Evolutionary conservation across 2,888 invertebrate genomes (phyloP).

Genomic region (Agelastica alni): DNA sequence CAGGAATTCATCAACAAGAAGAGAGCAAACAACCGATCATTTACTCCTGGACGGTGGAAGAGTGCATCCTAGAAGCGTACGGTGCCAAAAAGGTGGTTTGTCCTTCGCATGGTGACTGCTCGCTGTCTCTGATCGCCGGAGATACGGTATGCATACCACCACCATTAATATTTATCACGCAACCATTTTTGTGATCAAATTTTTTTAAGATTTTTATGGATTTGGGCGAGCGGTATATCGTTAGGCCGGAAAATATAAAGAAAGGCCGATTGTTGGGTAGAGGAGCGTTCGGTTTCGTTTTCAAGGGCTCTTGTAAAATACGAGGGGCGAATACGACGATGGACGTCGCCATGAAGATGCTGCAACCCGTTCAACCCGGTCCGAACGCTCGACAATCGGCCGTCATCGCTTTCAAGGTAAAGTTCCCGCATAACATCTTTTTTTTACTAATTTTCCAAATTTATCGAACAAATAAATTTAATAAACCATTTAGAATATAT

Average conservation of each 20-base stretch:
- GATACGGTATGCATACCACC: slow-evolving; percentile 88
- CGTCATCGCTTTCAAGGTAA: slow-evolving; percentile 54
- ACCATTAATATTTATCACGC: no score
- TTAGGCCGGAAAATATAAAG: slow-evolving; percentile 81
- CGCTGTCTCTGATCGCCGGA: slow-evolving; percentile 83
- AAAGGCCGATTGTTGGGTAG: slow-evolving; percentile 81
- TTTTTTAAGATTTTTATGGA: slow-evolving; percentile 77
- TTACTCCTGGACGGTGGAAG: slow-evolving; percentile 92
- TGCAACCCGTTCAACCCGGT: slow-evolving; percentile 91
- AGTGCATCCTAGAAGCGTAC: slow-evolving; percentile 90
- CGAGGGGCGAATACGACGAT: slow-evolving; percentile 62
- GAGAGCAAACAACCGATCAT: slow-evolving; percentile 53
- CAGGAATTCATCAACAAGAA: slow-evolving; percentile 55
- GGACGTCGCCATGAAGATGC: slow-evolving; percentile 91
- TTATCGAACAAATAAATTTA: no score
- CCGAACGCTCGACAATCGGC: slow-evolving; percentile 69
- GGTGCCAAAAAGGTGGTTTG: slow-evolving; percentile 73
- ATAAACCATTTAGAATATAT: no score
- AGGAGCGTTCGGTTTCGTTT: slow-evolving; percentile 98
- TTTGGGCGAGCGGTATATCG: slow-evolving; percentile 78
- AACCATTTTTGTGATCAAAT: neutral
- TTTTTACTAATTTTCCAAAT: no score
- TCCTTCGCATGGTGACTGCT: slow-evolving; percentile 76
- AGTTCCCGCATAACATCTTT: no score
- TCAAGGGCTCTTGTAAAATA: slow-evolving; percentile 74